Evolutionary conservation across 2,113 vertebrate genomes (phyloP), one percentile per base, ranked within the genome.

Genomic region (Cyanoliseus patagonus): DNA sequence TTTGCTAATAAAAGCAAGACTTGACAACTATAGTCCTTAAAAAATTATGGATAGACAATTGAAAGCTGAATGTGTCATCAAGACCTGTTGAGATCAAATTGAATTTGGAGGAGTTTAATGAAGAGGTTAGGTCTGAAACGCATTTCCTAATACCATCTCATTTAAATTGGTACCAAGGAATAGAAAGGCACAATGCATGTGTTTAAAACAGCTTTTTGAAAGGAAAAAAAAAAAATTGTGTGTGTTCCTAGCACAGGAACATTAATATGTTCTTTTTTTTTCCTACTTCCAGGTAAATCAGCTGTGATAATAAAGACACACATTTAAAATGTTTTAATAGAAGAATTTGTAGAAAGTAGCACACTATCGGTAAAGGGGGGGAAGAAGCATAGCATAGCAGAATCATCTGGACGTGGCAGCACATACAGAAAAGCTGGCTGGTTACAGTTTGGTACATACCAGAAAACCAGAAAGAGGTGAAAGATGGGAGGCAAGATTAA

Each of bases 81-180:
- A 57, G 49, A 88, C 59, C 30, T 77, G 63, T 90, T 91, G 75
- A 24, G 74, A 67, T 67, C 53, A 37, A 90, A 83, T 73, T 83
- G 25, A 62, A 80, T 74, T 88, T 88, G 69, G 53, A 80, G 82
- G 23, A 35, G 11, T 77, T 92, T 93, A 93, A 86, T 85, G 30
- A 86, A 88, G 67, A 86, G 53, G 18, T 37, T 79, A 10, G 64
- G 55, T 70, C 13, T 35, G 61, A 85, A 93, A 84, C 5, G 0
- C 78, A 44, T 94, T 94, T 55, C 14, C 5, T 81, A 61, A 12
- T 86, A 28, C 12, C 6, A 51, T 85, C 70, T 80, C 18, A 11
- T 46, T 77, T 77, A 78, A 88, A 67, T 42, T 73, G 35, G 14
- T 55, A 52, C 25, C 33, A 70, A 73, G 42, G 17, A 95, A 62